phyloP scores from a whole-genome alignment of 2,113 vertebrate species.

The Phrynosoma blainvillii region DNA sequence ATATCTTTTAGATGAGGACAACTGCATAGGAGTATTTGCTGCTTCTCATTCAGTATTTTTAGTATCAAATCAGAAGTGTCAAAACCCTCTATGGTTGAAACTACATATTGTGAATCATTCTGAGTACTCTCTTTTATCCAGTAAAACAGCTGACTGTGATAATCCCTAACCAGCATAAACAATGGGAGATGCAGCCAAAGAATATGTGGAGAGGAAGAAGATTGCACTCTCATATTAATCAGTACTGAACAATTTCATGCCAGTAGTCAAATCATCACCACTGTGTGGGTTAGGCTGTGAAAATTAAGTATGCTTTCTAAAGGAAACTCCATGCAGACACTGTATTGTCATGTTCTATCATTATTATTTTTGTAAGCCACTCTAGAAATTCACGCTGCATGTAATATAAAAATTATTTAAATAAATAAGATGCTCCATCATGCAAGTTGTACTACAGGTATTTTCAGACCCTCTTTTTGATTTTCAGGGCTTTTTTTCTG shows the following conservation, averaged over 20 bases:
- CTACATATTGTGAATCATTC: not conserved
- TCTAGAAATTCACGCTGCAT: not conserved
- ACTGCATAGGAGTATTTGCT: not conserved
- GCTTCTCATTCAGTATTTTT: not conserved
- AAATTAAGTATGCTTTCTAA: not conserved
- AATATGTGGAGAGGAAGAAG: too few species aligned
- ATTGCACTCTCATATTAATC: not conserved
- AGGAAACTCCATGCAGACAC: not conserved
- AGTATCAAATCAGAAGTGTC: not conserved
- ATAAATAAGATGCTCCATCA: not conserved
- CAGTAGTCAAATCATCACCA: too few species aligned
- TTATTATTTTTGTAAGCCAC: not conserved
- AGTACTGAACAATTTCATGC: not conserved
- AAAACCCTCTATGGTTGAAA: not conserved
- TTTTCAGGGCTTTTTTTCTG: not conserved
- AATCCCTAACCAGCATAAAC: too few species aligned
- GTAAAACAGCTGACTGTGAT: not conserved
- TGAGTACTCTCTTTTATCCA: not conserved
- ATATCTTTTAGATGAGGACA: not conserved
- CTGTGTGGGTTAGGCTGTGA: not conserved
- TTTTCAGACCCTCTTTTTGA: not conserved
- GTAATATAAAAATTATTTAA: not conserved
- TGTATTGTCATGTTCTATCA: not conserved
- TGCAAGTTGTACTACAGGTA: not conserved
- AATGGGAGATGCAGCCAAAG: too few species aligned